phyloP scores from a whole-genome alignment of 2,797 vertebrate species.

The Xiphorhynchus erythropygius region DNA sequence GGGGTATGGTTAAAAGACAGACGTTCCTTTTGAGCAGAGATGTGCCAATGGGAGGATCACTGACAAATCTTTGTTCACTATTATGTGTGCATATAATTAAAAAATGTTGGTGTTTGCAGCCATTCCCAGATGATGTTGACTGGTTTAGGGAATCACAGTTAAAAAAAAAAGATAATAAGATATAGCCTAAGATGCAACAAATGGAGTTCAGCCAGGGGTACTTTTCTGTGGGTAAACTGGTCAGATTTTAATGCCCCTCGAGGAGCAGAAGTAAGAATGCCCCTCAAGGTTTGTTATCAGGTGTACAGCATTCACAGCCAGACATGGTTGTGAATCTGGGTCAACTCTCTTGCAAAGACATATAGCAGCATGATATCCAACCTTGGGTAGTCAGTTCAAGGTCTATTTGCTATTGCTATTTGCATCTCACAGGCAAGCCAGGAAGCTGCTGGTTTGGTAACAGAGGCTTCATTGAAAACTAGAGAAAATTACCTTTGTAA shows the following conservation, averaged over 20 bases:
- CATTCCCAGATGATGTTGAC: conserved; percentile 13
- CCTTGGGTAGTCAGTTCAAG: background rate
- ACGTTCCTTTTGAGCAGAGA: conserved; percentile 48
- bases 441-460: background rate
- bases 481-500: background rate
- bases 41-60: conserved; percentile 43
- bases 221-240: background rate
- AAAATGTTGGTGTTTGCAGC: conserved; percentile 49
- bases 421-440: background rate
- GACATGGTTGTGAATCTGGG: background rate
- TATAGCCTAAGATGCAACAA: background rate
- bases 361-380: background rate
- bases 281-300: background rate
- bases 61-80: conserved; percentile 62
- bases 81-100: conserved; percentile 46
- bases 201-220: background rate
- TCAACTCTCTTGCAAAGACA: background rate
- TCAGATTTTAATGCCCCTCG: background rate
- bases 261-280: background rate
- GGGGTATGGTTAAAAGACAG: conserved; percentile 62
- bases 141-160: background rate
- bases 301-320: background rate
- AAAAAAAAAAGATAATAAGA: background rate
- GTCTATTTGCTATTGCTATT: background rate
- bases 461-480: background rate